Base-by-base conservation (phyloP, 2,888 invertebrate genomes). In the Stramonita haemastoma region DNA sequence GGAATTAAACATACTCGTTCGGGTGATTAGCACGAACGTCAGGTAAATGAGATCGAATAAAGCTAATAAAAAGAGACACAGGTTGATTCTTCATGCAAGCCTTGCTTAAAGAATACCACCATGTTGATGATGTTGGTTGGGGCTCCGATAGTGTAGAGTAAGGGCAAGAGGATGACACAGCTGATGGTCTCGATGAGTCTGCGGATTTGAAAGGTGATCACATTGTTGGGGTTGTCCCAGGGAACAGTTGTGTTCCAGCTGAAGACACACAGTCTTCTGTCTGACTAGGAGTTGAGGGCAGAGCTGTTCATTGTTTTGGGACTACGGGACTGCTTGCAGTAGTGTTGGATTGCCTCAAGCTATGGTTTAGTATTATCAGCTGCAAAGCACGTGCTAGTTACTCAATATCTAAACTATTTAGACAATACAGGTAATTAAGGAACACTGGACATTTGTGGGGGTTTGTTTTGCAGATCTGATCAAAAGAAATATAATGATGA, bases 81-180 rank as follows among this genome's bases (percentile, higher is more conserved):
- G 17, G 83, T 83, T 83, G 36, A 46, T 83, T 34, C 34, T 22
- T 83, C 22, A 1, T 83, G 46, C 19, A 83, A 19, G 83, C 83
- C 83, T 34, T 83, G 83, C 83, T 83, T 83, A 36, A 46, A 34
- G 83, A 83, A 83, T 2, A 83, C 83, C 29, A 17, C 36, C 83
- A 83, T 83, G 46, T 46, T 83, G 36, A 34, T 5, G 46, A 29
- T 4, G 36, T 83, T 83, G 83, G 83, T 26, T 13, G 83, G 83
- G 19, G 36, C 32, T 22, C 83, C 83, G 2, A 83, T 46, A 36
- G 17, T 13, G 36, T 29, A 83, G 22, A 83, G 34, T 4, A 83
- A 1, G 83, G 83, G 83, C 29, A 46, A 32, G 83, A 83, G 15
- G 34, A 83, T 34, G 36, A 13, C 32, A 26, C 32, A 2, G 19